These are phyloP conservation scores for Salvelinus fontinalis DNA, from an alignment of 2,113 vertebrate species.

Conservation along the genomic window DNA sequence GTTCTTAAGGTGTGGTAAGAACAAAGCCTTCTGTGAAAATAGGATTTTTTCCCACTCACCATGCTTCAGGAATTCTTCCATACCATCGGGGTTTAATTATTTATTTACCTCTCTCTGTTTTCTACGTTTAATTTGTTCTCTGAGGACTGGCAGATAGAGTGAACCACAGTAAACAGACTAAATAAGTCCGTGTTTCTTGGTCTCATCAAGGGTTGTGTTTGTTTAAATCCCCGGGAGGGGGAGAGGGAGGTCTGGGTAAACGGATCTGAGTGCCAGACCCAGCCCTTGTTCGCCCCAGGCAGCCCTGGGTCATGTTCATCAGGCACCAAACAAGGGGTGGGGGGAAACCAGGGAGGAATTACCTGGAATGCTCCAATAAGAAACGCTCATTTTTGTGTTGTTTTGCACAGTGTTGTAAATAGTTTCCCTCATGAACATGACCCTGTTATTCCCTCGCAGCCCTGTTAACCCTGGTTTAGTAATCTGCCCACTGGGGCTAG, in stretches of 20 bases:
- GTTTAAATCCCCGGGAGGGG: constrained; percentile 61
- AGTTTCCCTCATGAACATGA: too few relatives aligned
- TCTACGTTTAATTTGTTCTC: constrained; percentile 75
- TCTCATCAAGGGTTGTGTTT: constrained; percentile 48
- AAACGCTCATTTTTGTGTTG: too few relatives aligned
- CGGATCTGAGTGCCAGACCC: constrained; percentile 47
- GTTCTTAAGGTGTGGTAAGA: not conserved
- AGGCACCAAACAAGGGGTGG: too few relatives aligned
- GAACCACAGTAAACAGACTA: constrained; percentile 68
- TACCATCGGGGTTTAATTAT: constrained; percentile 43
- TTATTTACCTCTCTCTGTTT: constrained; percentile 48
- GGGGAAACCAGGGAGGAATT: too few relatives aligned
- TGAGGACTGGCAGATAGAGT: constrained; percentile 62
- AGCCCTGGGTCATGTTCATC: too few relatives aligned
- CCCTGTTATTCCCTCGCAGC: constrained; percentile 10
- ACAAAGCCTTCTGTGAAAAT: not conserved
- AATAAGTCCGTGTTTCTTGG: constrained; percentile 64
- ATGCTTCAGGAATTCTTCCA: constrained; percentile 35
- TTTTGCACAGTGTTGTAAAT: too few relatives aligned
- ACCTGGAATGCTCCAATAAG: too few relatives aligned
- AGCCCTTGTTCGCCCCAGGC: too few relatives aligned
- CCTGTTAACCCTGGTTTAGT: constrained; percentile 53
- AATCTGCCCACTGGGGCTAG: constrained; percentile 59
- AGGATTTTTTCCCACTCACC: too few relatives aligned
- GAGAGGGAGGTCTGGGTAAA: constrained; percentile 50